These are phyloP conservation scores for Periophthalmodon schlosseri DNA, from an alignment of 2,113 vertebrate species.

Conservation along the genomic window DNA sequence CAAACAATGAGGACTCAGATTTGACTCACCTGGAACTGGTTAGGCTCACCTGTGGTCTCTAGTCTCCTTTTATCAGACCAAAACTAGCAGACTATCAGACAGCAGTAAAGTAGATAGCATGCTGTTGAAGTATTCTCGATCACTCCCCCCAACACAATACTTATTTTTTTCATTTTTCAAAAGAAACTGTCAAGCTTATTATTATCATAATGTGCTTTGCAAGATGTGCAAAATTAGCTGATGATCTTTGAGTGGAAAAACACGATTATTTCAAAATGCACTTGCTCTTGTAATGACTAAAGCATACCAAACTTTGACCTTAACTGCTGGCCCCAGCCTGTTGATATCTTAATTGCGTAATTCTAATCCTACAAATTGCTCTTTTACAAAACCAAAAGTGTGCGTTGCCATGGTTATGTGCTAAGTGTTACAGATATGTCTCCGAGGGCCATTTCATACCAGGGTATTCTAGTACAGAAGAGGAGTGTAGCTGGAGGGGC, in stretches of 20 bases:
- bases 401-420: slow-evolving; percentile 52
- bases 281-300: background rate
- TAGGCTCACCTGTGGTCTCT: too few species aligned
- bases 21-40: too few species aligned
- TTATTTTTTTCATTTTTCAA: background rate
- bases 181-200: background rate
- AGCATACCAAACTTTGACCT: background rate
- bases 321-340: background rate
- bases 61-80: too few species aligned
- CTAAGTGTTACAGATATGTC: slow-evolving; percentile 48
- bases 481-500: slow-evolving; percentile 42
- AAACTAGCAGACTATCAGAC: too few species aligned
- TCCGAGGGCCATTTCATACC: slow-evolving; percentile 53
- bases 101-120: background rate
- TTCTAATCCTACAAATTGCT: slow-evolving; percentile 15
- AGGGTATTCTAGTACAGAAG: slow-evolving; percentile 61
- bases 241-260: background rate
- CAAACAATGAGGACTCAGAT: background rate
- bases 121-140: background rate
- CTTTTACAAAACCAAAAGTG: slow-evolving; percentile 53
- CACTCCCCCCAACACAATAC: background rate
- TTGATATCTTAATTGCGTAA: slow-evolving; percentile 4
- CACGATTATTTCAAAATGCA: background rate
- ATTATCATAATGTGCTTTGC: background rate
- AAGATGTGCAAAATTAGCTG: background rate